These are phyloP conservation scores for Megalopta genalis DNA, from an alignment of 1,140 invertebrate species.

Conservation along the genomic window DNA sequence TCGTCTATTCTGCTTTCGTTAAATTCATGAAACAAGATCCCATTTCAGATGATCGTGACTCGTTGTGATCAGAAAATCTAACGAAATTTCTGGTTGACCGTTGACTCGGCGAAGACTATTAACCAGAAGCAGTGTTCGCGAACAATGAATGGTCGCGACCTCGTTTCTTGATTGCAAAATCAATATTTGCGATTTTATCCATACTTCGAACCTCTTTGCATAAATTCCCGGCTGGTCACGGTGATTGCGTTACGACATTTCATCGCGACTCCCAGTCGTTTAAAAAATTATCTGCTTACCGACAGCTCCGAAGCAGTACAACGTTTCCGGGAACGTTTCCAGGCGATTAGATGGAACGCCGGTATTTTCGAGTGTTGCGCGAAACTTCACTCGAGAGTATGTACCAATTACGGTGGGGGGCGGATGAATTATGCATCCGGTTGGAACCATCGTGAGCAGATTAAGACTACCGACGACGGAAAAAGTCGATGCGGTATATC, in stretches of 20 bases:
- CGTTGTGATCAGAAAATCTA: neutral
- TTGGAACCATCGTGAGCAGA: neutral
- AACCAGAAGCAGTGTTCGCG: neutral
- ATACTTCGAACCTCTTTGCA: slow-evolving; percentile 21
- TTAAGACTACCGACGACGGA: slow-evolving; percentile 6
- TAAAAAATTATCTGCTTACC: too few species aligned
- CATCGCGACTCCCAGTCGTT: neutral
- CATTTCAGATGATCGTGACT: neutral
- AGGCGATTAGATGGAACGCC: too few species aligned
- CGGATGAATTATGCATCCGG: neutral
- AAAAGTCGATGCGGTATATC: slow-evolving; percentile 27
- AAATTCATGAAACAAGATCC: neutral
- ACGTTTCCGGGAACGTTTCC: too few species aligned
- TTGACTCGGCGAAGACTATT: neutral
- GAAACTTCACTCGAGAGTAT: neutral
- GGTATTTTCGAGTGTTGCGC: too few species aligned
- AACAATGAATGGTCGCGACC: slow-evolving; percentile 64
- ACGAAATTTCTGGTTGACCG: slow-evolving; percentile 9
- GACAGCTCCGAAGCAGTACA: too few species aligned
- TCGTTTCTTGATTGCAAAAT: slow-evolving; percentile 71
- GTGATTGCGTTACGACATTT: neutral
- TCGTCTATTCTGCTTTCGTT: neutral
- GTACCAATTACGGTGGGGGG: neutral
- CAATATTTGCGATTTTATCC: slow-evolving; percentile 66
- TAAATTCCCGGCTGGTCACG: neutral